Evolutionary conservation across 2,888 invertebrate genomes (phyloP).

Genomic region (Eutolmus rufibarbis): DNA sequence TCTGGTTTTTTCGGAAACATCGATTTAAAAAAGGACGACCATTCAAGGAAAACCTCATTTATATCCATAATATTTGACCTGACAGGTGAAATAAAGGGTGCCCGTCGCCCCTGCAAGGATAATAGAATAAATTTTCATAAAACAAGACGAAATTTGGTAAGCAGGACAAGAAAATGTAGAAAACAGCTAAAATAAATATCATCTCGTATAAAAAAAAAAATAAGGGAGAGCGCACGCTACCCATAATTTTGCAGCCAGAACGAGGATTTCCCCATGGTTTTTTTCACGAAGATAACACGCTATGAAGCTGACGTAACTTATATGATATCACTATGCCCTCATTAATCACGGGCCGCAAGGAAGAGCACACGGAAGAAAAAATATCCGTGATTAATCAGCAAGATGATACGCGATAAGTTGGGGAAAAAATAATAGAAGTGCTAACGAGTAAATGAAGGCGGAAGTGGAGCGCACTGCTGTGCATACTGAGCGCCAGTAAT

Average conservation of each 20-base stretch:
- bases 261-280: not conserved
- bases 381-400: conserved; percentile 26
- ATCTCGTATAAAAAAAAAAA: not conserved
- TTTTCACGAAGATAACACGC: not conserved
- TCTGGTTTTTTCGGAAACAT: not conserved
- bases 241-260: not conserved
- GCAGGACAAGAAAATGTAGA: not conserved
- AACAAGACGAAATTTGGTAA: not conserved
- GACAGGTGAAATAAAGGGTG: not conserved
- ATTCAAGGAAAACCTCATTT: not conserved
- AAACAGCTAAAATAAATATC: not conserved
- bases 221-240: not conserved
- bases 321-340: conserved; percentile 10
- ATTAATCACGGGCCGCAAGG: not conserved
- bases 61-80: not conserved
- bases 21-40: not conserved
- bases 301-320: conserved; percentile 4
- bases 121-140: not conserved
- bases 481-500: conserved; percentile 16
- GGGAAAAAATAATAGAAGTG: conserved; percentile 21
- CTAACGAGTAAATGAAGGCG: conserved; percentile 21
- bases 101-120: not conserved
- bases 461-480: not conserved
- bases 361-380: conserved; percentile 22
- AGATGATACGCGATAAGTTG: conserved; percentile 22